Conservation (phyloP, 2,797 vertebrate species). For the Nothura maculosa region DNA sequence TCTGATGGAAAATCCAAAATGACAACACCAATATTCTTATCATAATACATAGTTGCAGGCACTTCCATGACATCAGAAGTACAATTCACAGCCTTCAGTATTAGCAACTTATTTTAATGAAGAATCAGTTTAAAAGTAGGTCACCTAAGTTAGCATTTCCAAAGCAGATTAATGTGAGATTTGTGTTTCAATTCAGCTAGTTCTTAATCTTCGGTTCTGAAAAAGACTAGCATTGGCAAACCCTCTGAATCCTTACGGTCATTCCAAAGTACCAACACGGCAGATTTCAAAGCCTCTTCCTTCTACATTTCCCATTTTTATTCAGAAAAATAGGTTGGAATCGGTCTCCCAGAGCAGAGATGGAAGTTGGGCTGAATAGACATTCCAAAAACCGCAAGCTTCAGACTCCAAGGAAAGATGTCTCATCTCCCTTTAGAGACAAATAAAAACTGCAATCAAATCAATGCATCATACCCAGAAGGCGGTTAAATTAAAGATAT, state of each 20-base stretch:
- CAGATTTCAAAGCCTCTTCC: neutral
- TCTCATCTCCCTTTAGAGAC: neutral
- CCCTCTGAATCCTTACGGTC: neutral
- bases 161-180: neutral
- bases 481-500: fast-evolving
- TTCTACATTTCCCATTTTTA: neutral
- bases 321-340: neutral
- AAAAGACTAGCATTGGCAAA: neutral
- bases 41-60: neutral
- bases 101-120: neutral
- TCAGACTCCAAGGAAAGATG: neutral
- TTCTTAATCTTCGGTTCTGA: neutral
- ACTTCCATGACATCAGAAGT: neutral
- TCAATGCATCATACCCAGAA: fast-evolving
- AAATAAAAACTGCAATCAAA: neutral
- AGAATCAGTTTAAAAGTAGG: neutral
- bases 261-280: neutral
- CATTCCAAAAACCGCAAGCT: neutral
- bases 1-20: neutral
- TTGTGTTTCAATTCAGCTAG: neutral
- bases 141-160: neutral
- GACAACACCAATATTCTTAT: neutral
- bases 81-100: fast-evolving
- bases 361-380: neutral
- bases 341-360: neutral